These are phyloP conservation scores for Synanthedon andrenaeformis DNA, from an alignment of 2,888 invertebrate genomes.

Conservation along the genomic window DNA sequence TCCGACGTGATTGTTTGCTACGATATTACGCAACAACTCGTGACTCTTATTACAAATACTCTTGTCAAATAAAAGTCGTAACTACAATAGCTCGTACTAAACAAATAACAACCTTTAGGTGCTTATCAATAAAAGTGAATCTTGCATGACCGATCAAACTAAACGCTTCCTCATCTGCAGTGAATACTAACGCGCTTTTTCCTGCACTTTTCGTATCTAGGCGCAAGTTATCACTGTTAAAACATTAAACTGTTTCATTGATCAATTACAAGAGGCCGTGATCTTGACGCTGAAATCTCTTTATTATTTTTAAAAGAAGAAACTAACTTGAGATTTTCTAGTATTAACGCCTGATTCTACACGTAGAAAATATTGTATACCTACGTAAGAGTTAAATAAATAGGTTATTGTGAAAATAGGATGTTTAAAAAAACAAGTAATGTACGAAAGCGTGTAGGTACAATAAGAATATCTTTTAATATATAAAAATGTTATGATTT, in stretches of 20 bases:
- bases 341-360: no score
- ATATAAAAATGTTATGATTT: no score
- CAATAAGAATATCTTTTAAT: no score
- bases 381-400: no score
- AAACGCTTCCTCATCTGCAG: slow-evolving; percentile 28
- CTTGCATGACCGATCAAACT: slow-evolving; percentile 10
- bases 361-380: no score
- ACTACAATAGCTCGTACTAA: slow-evolving; percentile 20
- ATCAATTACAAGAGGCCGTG: not conserved
- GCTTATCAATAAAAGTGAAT: slow-evolving; percentile 18
- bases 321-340: no score
- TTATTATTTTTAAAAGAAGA: no score
- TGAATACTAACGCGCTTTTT: slow-evolving; percentile 44
- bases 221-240: slow-evolving; percentile 28
- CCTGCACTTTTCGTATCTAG: slow-evolving; percentile 33
- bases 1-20: slow-evolving; percentile 31
- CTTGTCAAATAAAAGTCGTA: slow-evolving; percentile 39
- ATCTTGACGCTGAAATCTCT: not conserved
- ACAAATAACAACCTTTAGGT: slow-evolving; percentile 25
- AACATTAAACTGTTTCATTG: slow-evolving; percentile 3
- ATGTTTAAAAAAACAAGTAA: no score
- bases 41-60: slow-evolving; percentile 54
- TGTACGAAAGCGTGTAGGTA: no score
- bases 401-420: no score
- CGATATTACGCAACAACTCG: slow-evolving; percentile 61